Conservation (phyloP, 2,888 invertebrate genomes). For the Aphodius sticticus region DNA sequence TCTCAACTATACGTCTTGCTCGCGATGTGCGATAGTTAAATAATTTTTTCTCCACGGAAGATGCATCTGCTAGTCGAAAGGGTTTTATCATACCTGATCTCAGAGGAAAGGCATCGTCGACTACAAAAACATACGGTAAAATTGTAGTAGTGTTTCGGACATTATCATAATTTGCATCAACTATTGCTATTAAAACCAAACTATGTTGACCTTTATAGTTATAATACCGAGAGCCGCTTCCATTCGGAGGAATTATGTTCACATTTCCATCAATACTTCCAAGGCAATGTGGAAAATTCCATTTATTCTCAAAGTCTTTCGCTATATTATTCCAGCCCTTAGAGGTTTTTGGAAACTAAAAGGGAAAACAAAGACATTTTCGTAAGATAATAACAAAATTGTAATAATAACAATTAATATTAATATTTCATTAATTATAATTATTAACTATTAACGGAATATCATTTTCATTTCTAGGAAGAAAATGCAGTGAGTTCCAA, state of each 20-base stretch:
- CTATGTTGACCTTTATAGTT: conserved; percentile 42
- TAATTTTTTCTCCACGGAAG: no score
- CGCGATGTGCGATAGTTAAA: no score
- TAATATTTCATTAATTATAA: conserved; percentile 4
- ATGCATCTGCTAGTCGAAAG: no score
- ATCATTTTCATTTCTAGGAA: not conserved
- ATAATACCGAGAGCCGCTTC: conserved; percentile 40
- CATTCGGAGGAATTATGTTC: conserved; percentile 37
- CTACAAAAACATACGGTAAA: no score
- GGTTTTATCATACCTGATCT: no score
- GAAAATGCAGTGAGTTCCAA: not conserved
- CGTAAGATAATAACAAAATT: not conserved
- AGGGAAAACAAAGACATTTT: conserved; percentile 9
- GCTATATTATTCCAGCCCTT: conserved; percentile 36
- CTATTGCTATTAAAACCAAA: conserved; percentile 41
- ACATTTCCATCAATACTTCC: conserved; percentile 45
- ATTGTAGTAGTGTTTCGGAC: no score
- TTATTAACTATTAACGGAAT: not conserved
- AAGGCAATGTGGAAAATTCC: conserved; percentile 43
- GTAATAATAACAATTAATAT: not conserved
- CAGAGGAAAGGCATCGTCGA: no score
- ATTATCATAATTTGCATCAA: conserved; percentile 40
- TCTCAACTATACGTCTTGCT: no score
- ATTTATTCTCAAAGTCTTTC: conserved; percentile 36
- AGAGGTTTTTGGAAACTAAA: conserved; percentile 21